Evolutionary conservation across 1,140 invertebrate species (phyloP), one percentile per base, ranked within the genome.

Genomic region (Apis laboriosa): DNA sequence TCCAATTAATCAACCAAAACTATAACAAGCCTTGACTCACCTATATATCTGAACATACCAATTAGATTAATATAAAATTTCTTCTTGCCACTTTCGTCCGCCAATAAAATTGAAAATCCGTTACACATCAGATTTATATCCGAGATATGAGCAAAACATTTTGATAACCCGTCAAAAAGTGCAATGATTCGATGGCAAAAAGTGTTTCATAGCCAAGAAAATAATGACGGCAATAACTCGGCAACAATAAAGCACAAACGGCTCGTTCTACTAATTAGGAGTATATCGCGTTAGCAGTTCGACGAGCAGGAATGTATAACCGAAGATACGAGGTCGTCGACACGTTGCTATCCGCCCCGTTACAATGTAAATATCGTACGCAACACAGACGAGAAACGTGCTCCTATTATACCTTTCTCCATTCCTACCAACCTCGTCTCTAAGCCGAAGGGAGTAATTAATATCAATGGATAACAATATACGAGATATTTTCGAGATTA

Each of bases 221-320:
- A 34, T 68, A 77, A 82, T 64, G 78, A 67, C 56, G 28, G 49
- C n/a, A 72, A 80, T 77, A 61, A 67, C 63, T 61, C 51, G 53
- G 17, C 21, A 73, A 43, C 61, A 86, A 84, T 64, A 66, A 79
- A 79, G 68, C 83, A 84, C 84, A 86, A 60, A 34, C 72, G 72
- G 87, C 72, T 60, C 63, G 72, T 82, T 91, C 90, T 90, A 84
- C 85, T 92, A 91, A 92, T 92, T 92, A 92, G 80, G 72, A 82
- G 88, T 90, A 91, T 92, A 91, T 92, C 88, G 90, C 87, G 89
- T 92, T 91, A 91, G 88, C 82, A 63, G 79, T 81, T 72, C 72
- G 67, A 82, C 80, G 74, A 85, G 83, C 84, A 77, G 82, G 77
- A 86, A 86, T 86, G 85, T 87, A 75, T 73, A 68, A 56, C 51